Percentiles rank a stretch among this genome's conserved stretches.
These are phyloP conservation scores for Corythaixoides concolor DNA, from an alignment of 2,113 vertebrate species.

Conservation along the genomic window DNA sequence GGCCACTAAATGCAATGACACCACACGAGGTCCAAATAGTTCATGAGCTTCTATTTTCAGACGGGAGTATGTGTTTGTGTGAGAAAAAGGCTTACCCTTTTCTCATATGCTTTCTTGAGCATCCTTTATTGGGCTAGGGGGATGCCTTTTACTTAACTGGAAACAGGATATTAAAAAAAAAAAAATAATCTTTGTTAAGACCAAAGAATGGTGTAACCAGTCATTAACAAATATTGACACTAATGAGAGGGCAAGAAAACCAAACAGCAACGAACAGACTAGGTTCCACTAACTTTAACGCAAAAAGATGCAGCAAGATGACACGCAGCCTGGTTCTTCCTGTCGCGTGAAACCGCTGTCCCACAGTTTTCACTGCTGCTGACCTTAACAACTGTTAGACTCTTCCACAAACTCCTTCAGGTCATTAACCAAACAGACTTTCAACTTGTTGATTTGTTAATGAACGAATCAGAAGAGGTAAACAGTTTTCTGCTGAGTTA, in stretches of 20 bases:
- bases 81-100: background rate
- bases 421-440: background rate
- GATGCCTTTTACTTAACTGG: background rate
- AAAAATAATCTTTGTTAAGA: background rate
- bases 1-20: background rate
- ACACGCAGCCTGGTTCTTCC: background rate
- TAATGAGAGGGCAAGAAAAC: background rate
- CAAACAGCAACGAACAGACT: background rate
- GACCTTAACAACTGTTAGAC: background rate
- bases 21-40: background rate
- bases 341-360: background rate
- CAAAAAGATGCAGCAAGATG: background rate
- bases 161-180: background rate
- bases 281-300: background rate
- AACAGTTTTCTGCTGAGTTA: background rate
- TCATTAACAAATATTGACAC: background rate
- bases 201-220: background rate
- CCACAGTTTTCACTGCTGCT: background rate
- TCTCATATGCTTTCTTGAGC: background rate
- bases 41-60: background rate
- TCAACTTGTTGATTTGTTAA: background rate
- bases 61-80: background rate
- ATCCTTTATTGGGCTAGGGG: background rate
- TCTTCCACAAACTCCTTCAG: background rate
- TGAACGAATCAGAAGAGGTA: background rate